Evolutionary conservation across 2,888 invertebrate genomes (phyloP), one percentile per base, ranked within the genome.

Genomic region (Mycalesis mineus): DNA sequence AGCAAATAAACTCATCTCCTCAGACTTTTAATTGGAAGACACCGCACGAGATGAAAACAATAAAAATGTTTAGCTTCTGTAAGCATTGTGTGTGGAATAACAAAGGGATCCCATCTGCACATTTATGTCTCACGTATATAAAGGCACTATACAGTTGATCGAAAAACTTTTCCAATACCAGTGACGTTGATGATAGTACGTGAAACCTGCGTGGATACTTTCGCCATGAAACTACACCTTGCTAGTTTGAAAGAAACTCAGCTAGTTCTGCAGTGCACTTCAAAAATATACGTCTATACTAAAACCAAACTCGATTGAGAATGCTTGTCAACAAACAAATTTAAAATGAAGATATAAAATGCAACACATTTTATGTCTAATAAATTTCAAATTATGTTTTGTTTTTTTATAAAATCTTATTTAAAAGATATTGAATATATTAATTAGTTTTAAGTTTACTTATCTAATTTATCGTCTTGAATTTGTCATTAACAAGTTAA

Each of bases 101-200:
- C 77, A 81, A 82, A 75, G 74, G 68, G 71, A 68, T 67, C 74
- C 73, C 80, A 80, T 78, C 78, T 80, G 81, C 71, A 58, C 62
- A 71, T 78, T 84, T 84, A 83, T 81, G 83, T 80, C 75, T 72
- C 82, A 84, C 85, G 83, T 83, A 81, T 70, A 65, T 66, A 70
- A 74, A 9, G 36, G 11, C 78, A 82, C 84, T 81, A 82, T 81
- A 82, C 80, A 80, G 64, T 66, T 64, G 67, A 65, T 65, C 66
- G 66, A 64, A 66, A 88, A 88, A 88, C 74, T 88, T 88, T 88
- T 86, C 86, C 85, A 88, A 87, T 87, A 73, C 71, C 72, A 17
- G 72, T 74, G 72, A 69, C 68, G 72, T 75, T 81, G 83, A 84
- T 85, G 84, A 85, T 80, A 84, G 84, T 49, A 68, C 22, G 36